phyloP scores from a whole-genome alignment of 2,113 vertebrate species.

The Delphinapterus leucas region DNA sequence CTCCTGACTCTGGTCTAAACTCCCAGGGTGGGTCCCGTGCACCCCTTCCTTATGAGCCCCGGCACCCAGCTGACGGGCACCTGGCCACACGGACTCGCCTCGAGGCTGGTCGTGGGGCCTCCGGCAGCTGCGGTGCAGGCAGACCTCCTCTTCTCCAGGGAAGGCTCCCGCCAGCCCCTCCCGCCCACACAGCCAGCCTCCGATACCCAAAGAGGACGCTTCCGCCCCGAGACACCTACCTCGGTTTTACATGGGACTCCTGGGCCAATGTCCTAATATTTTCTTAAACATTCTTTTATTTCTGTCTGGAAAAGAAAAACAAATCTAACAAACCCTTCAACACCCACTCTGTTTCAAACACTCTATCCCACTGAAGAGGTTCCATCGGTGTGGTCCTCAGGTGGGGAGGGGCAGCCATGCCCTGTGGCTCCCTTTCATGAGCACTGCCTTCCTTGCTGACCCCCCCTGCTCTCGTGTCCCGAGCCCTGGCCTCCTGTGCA shows the following conservation, averaged over 20 bases:
- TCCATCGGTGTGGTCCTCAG: background rate
- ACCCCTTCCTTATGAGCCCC: background rate
- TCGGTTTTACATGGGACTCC: background rate
- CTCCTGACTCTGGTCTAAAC: too few species aligned
- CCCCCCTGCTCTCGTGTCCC: background rate
- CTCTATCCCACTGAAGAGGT: background rate
- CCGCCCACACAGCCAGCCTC: background rate
- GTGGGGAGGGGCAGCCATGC: background rate
- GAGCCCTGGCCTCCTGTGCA: background rate
- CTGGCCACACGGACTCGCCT: fast-evolving
- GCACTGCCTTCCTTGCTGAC: background rate
- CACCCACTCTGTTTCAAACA: background rate
- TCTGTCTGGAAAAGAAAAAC: background rate
- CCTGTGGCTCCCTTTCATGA: too few species aligned
- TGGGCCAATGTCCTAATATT: background rate
- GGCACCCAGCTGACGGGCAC: fast-evolving
- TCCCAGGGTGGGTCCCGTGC: fast-evolving
- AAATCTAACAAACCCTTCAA: background rate
- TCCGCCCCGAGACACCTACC: background rate
- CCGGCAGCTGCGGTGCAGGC: background rate
- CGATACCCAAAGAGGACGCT: fast-evolving
- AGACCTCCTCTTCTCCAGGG: background rate
- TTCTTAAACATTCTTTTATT: background rate
- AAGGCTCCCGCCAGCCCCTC: background rate
- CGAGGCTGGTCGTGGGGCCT: background rate